Conservation (phyloP, 1,140 invertebrate species). For the Drosophila repleta region DNA sequence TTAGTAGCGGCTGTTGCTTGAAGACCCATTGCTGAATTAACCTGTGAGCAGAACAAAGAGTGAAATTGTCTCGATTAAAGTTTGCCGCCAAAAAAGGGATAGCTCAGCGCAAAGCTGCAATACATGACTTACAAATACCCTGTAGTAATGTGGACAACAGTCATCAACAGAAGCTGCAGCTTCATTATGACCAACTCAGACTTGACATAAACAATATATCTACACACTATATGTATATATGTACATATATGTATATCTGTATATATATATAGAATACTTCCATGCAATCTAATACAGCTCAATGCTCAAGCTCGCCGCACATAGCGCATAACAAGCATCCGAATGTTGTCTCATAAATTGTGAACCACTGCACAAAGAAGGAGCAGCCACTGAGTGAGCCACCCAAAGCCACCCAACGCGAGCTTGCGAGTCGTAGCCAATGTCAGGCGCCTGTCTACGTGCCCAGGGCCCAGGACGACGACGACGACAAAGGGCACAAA, state of each 20-base stretch:
- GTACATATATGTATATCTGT: too few relatives aligned
- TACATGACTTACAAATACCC: neutral
- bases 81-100: constrained; percentile 36
- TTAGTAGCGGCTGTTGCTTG: constrained; percentile 88
- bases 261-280: neutral
- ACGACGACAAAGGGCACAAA: constrained; percentile 57
- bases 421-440: constrained; percentile 10
- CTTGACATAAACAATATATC: too few relatives aligned
- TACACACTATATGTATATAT: too few relatives aligned
- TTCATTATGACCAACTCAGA: neutral
- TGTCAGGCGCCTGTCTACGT: constrained; percentile 53
- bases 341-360: constrained; percentile 40
- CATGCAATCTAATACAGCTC: constrained; percentile 1
- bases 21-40: constrained; percentile 91
- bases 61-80: constrained; percentile 42
- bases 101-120: too few relatives aligned
- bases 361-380: constrained; percentile 30
- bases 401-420: neutral
- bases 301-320: neutral
- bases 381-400: constrained; percentile 34
- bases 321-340: constrained; percentile 11
- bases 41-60: constrained; percentile 85
- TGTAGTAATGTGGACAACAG: neutral
- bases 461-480: constrained; percentile 36
- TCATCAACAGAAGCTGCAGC: too few relatives aligned